Conservation (phyloP, 2,113 vertebrate genomes). For the Acanthisitta chloris region DNA sequence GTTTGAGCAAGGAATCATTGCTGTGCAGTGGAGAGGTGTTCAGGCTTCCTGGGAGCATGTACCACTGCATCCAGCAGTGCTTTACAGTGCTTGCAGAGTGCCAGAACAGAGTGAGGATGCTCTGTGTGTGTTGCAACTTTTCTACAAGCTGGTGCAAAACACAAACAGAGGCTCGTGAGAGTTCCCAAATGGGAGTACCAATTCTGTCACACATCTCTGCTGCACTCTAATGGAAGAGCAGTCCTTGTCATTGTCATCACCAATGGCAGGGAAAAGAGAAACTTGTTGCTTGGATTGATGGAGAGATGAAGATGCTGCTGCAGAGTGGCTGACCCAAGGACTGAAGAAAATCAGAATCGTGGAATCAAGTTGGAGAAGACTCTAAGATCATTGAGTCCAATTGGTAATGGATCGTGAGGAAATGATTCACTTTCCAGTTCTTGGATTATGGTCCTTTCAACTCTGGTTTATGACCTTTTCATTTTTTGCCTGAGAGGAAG, state of each 20-base stretch:
- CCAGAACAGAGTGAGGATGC: neutral
- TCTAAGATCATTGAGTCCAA: neutral
- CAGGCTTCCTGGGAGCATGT: neutral
- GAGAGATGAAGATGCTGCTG: neutral
- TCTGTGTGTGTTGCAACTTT: neutral
- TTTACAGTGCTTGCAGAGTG: neutral
- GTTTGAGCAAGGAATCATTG: neutral
- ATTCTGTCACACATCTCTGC: neutral
- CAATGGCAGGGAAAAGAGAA: neutral
- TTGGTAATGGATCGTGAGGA: accelerated
- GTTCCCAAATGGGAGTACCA: neutral
- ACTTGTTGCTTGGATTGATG: neutral
- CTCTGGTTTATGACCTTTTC: neutral
- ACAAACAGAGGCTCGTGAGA: neutral
- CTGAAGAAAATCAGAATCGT: neutral
- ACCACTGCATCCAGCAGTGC: neutral
- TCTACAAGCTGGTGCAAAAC: neutral
- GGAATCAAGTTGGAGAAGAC: neutral
- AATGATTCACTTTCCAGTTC: neutral
- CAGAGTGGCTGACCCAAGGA: neutral
- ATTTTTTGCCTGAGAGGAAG: neutral
- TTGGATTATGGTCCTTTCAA: neutral
- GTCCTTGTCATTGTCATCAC: neutral
- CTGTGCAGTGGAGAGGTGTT: neutral
- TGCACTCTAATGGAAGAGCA: neutral